Conservation (phyloP, 1,140 invertebrate species). For the Bombus affinis region DNA sequence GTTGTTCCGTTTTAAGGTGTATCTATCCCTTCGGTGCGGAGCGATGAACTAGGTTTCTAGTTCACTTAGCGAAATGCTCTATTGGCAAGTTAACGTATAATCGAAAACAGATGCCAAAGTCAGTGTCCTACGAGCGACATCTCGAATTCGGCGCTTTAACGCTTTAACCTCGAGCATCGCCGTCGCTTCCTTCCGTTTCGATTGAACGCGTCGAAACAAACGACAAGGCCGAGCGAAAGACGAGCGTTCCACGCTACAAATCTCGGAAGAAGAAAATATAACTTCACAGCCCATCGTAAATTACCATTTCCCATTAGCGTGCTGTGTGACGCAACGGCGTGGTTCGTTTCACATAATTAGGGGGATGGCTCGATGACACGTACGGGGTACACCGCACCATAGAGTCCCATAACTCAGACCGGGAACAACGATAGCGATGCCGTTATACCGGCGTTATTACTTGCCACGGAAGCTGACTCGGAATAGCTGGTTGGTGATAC, state of each 20-base stretch:
- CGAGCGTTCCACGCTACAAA: background rate
- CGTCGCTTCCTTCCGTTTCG: slow-evolving; percentile 1
- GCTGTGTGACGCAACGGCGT: slow-evolving; percentile 25
- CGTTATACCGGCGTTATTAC: slow-evolving; percentile 51
- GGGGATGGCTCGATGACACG: slow-evolving; percentile 51
- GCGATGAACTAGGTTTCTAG: background rate
- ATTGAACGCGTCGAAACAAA: background rate
- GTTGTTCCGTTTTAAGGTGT: background rate
- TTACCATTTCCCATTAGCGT: slow-evolving; percentile 49
- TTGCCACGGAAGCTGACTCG: slow-evolving; percentile 50
- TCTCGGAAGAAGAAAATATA: slow-evolving; percentile 20
- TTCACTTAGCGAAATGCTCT: background rate
- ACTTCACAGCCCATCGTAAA: slow-evolving; percentile 24
- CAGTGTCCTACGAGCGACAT: background rate
- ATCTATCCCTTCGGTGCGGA: background rate
- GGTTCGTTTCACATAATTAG: slow-evolving; percentile 56
- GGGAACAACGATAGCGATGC: slow-evolving; percentile 44
- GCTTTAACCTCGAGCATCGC: too few species aligned
- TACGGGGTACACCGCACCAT: slow-evolving; percentile 39
- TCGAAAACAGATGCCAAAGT: slow-evolving; percentile 12
- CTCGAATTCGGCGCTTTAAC: background rate
- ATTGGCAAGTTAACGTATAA: background rate
- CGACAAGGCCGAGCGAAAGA: background rate
- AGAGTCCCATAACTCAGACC: slow-evolving; percentile 43
- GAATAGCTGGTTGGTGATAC: slow-evolving; percentile 47